Percentiles rank a stretch among this genome's conserved stretches.
phyloP scores from a whole-genome alignment of 2,113 vertebrate genomes.

The Camelus dromedarius region DNA sequence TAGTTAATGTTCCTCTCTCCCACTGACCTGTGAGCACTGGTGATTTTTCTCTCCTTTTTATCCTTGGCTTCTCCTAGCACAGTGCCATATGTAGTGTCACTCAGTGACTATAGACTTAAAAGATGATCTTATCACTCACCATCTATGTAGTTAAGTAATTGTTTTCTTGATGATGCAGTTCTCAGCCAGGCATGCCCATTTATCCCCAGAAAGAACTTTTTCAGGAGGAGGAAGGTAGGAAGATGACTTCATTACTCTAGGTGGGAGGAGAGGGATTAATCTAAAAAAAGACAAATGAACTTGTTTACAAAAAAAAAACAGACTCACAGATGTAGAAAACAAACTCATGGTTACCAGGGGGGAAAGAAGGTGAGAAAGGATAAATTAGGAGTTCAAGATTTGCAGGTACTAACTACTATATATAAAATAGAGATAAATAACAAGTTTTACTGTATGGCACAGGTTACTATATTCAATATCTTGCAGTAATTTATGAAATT shows the following conservation, averaged over 20 bases:
- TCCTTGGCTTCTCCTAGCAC: background rate
- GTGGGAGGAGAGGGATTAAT: background rate
- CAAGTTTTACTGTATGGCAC: too few relatives aligned
- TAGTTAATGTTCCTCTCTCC: background rate
- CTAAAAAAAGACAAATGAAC: too few relatives aligned
- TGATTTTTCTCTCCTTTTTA: constrained; percentile 11
- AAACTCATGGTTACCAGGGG: too few relatives aligned
- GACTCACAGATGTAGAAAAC: too few relatives aligned
- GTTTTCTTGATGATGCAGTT: background rate
- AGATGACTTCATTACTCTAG: background rate
- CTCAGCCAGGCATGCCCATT: background rate
- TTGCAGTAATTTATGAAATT: too few relatives aligned
- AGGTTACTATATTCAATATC: too few relatives aligned
- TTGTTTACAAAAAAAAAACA: too few relatives aligned
- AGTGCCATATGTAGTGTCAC: background rate
- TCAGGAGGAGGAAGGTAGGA: background rate
- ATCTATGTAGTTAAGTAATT: background rate
- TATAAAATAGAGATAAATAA: too few relatives aligned
- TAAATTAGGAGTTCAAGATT: background rate
- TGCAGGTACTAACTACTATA: too few relatives aligned
- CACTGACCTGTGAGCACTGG: background rate
- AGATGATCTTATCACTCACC: background rate
- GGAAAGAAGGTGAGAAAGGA: too few relatives aligned
- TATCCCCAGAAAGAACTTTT: background rate
- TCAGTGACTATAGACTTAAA: background rate